These are phyloP conservation scores for Eudasyphora cyanicolor DNA, from an alignment of 2,888 invertebrate species.

Conservation along the genomic window DNA sequence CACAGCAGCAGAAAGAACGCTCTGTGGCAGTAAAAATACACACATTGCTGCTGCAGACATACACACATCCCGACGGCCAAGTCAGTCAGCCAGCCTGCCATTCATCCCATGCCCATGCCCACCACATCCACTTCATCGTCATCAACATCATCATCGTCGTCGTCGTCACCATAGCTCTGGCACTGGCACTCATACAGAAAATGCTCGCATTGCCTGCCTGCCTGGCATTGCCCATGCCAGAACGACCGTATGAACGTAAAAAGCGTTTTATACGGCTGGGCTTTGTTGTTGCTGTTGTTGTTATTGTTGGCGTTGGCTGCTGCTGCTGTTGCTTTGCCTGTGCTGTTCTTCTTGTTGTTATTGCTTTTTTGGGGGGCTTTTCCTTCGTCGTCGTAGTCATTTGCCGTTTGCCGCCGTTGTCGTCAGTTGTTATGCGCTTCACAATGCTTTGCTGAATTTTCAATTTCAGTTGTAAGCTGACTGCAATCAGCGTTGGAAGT, in stretches of 20 bases:
- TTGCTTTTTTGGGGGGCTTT: constrained; percentile 36
- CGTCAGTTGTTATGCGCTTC: constrained; percentile 70
- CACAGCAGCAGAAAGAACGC: constrained; percentile 56
- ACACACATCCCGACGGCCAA: constrained; percentile 38
- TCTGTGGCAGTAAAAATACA: constrained; percentile 55
- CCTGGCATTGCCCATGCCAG: too few species aligned
- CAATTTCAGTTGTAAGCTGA: constrained; percentile 79
- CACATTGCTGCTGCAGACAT: constrained; percentile 52
- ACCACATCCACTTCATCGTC: constrained; percentile 26
- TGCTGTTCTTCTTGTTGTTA: constrained; percentile 38
- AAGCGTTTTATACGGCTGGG: constrained; percentile 64
- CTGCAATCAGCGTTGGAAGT: constrained; percentile 78
- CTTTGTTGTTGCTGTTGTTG: constrained; percentile 47
- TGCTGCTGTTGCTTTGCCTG: constrained; percentile 50
- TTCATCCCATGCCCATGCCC: constrained; percentile 31
- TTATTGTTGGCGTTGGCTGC: constrained; percentile 53
- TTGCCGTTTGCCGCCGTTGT: constrained; percentile 58
- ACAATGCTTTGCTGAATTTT: constrained; percentile 78
- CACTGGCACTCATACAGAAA: constrained; percentile 20
- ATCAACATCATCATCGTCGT: constrained; percentile 42
- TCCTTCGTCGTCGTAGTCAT: constrained; percentile 40
- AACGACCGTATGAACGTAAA: constrained; percentile 44
- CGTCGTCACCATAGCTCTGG: neutral
- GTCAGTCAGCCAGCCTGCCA: constrained; percentile 51
- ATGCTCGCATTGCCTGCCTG: constrained; percentile 7